phyloP scores from a whole-genome alignment of 2,888 invertebrate species.

The Zelleria hepariella region DNA sequence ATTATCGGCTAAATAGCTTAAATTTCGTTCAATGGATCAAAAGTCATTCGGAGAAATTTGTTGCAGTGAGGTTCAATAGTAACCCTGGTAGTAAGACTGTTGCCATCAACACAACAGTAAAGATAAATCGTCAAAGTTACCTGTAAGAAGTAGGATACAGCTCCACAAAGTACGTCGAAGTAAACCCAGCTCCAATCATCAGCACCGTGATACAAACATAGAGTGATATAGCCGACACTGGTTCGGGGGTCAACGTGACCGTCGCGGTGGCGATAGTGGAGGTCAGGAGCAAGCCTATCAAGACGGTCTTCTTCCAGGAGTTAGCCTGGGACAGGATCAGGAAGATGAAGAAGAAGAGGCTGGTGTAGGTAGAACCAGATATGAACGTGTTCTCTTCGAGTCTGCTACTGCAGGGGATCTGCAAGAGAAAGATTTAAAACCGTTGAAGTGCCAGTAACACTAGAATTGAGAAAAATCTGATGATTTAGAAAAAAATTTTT shows the following conservation, averaged over 20 bases:
- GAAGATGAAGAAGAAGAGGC: slow-evolving; percentile 52
- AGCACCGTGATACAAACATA: slow-evolving; percentile 55
- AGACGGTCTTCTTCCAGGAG: slow-evolving; percentile 32
- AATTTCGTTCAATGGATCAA: no score
- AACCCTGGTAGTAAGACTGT: no score
- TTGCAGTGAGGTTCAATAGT: no score
- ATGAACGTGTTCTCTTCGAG: slow-evolving; percentile 54
- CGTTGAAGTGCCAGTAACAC: no score
- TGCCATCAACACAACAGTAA: no score
- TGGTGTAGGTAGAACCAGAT: slow-evolving; percentile 53
- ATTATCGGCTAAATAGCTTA: no score
- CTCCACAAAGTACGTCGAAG: slow-evolving; percentile 57
- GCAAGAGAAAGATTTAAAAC: no score
- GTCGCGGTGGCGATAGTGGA: slow-evolving; percentile 41
- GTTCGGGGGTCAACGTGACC: slow-evolving; percentile 41
- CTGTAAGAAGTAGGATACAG: slow-evolving; percentile 57
- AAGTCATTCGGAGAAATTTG: no score
- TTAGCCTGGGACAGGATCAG: slow-evolving; percentile 41
- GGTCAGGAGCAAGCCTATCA: slow-evolving; percentile 40
- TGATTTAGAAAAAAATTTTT: no score
- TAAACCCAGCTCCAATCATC: slow-evolving; percentile 53
- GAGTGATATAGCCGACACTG: slow-evolving; percentile 45
- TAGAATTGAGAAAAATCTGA: no score
- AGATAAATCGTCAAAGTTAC: slow-evolving; percentile 25
- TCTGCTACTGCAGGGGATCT: slow-evolving; percentile 24